Evolutionary conservation across 2,888 invertebrate genomes (phyloP), one percentile per base, ranked within the genome.

Genomic region (Cistogaster globosa): DNA sequence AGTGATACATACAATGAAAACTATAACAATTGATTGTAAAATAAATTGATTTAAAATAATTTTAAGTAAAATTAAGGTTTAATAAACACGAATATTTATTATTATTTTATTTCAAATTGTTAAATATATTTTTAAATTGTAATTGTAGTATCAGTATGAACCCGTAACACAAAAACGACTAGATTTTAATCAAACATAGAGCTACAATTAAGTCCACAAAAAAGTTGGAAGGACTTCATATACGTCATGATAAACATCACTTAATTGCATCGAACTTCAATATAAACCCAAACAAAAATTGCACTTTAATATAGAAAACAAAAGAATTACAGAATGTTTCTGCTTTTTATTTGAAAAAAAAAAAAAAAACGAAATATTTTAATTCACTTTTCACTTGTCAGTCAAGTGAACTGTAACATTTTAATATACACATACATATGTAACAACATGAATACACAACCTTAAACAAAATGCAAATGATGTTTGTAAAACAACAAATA

Each of bases 341-440:
- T 75, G 48, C 65, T 71, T 60, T 81, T 72, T 71, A 36, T 82
- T 69, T 82, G 58, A n/a, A n/a, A n/a, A n/a, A n/a, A n/a, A 26
- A 26, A 26, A 26, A 75, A 51, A 85, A 82, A 82, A 75, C 78
- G 51, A 78, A 85, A 85, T 78, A 82, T 71, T 85, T 82, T 85
- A 85, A 82, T 85, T 85, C 85, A 82, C 82, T 85, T 82, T 82
- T 85, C 81, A 81, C 77, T 81, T 82, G 82, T 85, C 85, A 82
- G 78, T 82, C 78, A 85, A 85, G 74, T 82, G 69, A 78, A 82
- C 78, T 85, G 85, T 82, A 82, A 85, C 74, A 75, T 65, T 82
- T 85, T 85, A 85, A 82, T 78, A 65, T 32, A 85, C 74, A 80
- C 8, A 51, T 20, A 75, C 32, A 45, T 20, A 32, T 32, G 32